phyloP scores from a whole-genome alignment of 2,888 invertebrate species.

The Lepidochrysops patricia region DNA sequence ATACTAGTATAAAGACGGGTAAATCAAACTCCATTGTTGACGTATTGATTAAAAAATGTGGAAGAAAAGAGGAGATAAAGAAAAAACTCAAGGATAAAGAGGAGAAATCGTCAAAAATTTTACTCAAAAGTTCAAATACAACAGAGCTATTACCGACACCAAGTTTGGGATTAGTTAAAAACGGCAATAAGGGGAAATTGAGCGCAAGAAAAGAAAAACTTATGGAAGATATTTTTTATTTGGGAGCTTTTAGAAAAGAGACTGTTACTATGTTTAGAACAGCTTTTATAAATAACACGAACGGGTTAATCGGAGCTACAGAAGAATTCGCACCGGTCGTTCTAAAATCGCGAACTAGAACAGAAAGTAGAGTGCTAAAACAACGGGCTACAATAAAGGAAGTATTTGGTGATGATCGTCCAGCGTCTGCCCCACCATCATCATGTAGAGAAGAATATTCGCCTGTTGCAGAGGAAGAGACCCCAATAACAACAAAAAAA shows the following conservation, averaged over 20 bases:
- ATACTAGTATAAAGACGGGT: slow-evolving; percentile 42
- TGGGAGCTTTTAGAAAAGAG: slow-evolving; percentile 80
- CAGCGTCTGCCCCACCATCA: slow-evolving; percentile 86
- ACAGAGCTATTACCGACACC: slow-evolving; percentile 79
- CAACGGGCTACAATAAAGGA: slow-evolving; percentile 86
- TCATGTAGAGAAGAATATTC: slow-evolving; percentile 70
- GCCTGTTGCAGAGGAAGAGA: slow-evolving; percentile 41
- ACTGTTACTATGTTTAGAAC: slow-evolving; percentile 79
- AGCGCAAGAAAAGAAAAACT: slow-evolving; percentile 62
- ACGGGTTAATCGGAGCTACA: slow-evolving; percentile 71
- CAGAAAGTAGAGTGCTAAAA: slow-evolving; percentile 81
- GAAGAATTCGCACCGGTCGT: slow-evolving; percentile 81
- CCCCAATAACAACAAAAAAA: slow-evolving; percentile 42
- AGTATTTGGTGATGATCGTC: slow-evolving; percentile 86
- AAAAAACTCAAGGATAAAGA: slow-evolving; percentile 71
- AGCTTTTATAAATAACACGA: slow-evolving; percentile 78
- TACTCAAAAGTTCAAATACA: slow-evolving; percentile 68
- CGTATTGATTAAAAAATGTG: slow-evolving; percentile 78
- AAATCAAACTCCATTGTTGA: slow-evolving; percentile 77
- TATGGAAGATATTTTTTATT: slow-evolving; percentile 74
- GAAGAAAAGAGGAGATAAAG: slow-evolving; percentile 71
- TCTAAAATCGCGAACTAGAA: slow-evolving; percentile 82
- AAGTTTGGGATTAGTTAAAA: slow-evolving; percentile 68
- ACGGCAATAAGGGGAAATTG: slow-evolving; percentile 52
- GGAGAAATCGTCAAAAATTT: slow-evolving; percentile 69